Evolutionary conservation across 2,888 invertebrate species (phyloP), one percentile per base, ranked within the genome.

Genomic region (Suillia variegata): DNA sequence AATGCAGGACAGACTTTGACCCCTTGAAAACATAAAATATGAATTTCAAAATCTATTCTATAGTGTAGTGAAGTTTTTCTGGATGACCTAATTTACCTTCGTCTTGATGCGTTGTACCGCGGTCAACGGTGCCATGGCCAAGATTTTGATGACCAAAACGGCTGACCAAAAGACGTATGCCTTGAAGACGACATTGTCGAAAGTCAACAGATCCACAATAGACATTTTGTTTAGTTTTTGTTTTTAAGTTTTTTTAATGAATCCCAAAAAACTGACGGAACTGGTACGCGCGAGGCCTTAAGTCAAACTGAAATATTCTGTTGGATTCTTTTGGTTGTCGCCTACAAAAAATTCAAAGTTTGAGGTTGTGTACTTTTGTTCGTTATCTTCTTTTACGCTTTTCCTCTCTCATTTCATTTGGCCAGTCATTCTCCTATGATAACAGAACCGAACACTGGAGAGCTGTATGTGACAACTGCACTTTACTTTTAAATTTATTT

Each of bases 141-240:
- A 60, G 74, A 84, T 79, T 76, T 85, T 85, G 6, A 83, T 34
- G 1, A 79, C 78, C 63, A 85, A 67, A 22, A 83, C 68, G 8
- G 76, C 77, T 20, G 76, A 67, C 78, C 84, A 84, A 67, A 84
- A 83, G 2, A 75, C 68, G 70, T 80, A 85, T 15, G 78, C 66
- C 54, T 70, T 73, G 67, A 84, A 84, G 47, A 83, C 80, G 10
- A 70, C 70, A 63, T 80, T 80, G 12, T 67, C 71, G 2, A 79
- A 70, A 59, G 66, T 71, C 13, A 75, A 51, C 34, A 77, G 59
- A 54, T 76, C 74, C 58, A 68, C 53, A 38, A 61, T 62, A 52
- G 69, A 64, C 75, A 76, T 77, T 60, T 59, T 31, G 31, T 31
- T 31, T 6, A 31, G 12, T 31, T n/a, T n/a, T n/a, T n/a, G n/a